phyloP scores from a whole-genome alignment of 2,113 vertebrate genomes.

The Pygoscelis adeliae region DNA sequence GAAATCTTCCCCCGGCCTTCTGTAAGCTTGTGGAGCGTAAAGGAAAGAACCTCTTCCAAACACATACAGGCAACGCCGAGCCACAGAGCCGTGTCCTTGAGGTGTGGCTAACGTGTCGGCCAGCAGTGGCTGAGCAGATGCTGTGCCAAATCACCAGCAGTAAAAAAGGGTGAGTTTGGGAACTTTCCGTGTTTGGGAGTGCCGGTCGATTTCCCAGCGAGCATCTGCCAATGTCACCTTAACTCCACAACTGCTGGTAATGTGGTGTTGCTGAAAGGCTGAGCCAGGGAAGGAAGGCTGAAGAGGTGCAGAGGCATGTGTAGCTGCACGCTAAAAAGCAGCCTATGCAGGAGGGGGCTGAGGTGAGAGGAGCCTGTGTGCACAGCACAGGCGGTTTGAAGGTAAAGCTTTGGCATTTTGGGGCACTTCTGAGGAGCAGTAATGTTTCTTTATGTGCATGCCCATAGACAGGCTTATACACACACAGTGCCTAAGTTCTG shows the following conservation, averaged over 20 bases:
- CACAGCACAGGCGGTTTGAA: not conserved
- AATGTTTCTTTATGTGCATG: not conserved
- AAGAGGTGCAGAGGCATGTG: accelerated
- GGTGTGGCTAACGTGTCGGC: not conserved
- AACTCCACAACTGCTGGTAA: not conserved
- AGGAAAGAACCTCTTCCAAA: not conserved
- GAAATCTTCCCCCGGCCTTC: not conserved
- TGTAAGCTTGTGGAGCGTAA: not conserved
- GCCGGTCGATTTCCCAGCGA: not conserved
- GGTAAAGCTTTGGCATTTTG: not conserved
- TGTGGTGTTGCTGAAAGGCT: not conserved
- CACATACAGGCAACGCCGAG: accelerated
- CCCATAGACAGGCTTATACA: not conserved
- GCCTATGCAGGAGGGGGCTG: not conserved
- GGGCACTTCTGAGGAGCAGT: not conserved
- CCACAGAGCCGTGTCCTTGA: not conserved
- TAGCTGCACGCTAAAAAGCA: not conserved
- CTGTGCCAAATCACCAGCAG: not conserved
- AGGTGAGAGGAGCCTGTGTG: not conserved
- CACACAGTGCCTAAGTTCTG: not conserved
- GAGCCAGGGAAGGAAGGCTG: accelerated
- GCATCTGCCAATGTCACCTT: not conserved
- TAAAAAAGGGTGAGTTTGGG: not conserved
- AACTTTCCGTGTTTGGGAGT: not conserved
- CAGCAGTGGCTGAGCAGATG: not conserved